phyloP scores from a whole-genome alignment of 1,140 invertebrate genomes.

The Trichonephila clavata region DNA sequence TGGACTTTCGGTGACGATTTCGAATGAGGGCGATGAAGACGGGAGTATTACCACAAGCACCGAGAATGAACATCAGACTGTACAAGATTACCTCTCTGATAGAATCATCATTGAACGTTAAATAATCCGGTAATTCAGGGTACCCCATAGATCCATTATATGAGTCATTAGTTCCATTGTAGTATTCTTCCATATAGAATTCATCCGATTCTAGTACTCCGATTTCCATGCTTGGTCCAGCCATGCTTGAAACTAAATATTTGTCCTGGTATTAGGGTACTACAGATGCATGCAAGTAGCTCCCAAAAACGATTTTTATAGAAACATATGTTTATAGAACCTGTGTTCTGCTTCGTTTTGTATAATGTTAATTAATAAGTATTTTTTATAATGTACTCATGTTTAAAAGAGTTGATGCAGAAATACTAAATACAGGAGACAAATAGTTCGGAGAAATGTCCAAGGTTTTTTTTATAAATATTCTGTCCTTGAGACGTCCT shows the following conservation, averaged over 20 bases:
- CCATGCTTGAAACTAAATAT: not conserved
- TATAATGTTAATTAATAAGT: no score
- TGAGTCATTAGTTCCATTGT: not conserved
- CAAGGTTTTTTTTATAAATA: no score
- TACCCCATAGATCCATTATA: not conserved
- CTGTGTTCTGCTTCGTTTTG: no score
- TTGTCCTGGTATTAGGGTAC: no score
- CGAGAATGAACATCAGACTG: conserved; percentile 85
- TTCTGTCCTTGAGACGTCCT: no score
- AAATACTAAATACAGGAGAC: no score
- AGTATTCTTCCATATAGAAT: not conserved
- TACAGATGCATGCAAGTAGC: no score
- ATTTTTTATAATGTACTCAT: no score
- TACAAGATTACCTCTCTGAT: conserved; percentile 84
- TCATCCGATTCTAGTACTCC: not conserved
- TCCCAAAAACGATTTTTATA: no score
- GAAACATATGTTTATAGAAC: no score
- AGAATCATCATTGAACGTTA: conserved; percentile 80
- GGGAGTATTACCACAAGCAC: conserved; percentile 87
- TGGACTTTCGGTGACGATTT: conserved; percentile 86
- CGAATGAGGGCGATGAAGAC: conserved; percentile 88
- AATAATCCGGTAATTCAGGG: conserved; percentile 68
- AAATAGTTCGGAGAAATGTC: no score
- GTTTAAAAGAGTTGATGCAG: no score
- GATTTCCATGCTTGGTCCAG: conserved; percentile 9